These are phyloP conservation scores for Caradrina clavipalpis DNA, from an alignment of 2,888 invertebrate genomes.

Conservation along the genomic window DNA sequence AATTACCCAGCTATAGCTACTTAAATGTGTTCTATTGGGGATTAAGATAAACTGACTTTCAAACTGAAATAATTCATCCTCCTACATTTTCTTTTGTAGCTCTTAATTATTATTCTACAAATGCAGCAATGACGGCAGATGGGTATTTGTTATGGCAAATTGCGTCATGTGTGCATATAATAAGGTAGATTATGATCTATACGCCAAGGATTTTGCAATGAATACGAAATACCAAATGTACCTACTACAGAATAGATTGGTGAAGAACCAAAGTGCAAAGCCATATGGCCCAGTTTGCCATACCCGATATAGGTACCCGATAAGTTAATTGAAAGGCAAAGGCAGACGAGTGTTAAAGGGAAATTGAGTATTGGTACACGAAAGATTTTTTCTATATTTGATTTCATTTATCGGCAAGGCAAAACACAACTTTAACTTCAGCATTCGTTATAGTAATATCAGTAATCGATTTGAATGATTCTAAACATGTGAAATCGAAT, in stretches of 20 bases:
- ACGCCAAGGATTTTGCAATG: slow-evolving; percentile 15
- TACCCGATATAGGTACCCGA: not conserved
- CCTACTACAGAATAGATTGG: not conserved
- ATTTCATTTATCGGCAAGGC: slow-evolving; percentile 23
- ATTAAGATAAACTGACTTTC: not conserved
- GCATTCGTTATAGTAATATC: not conserved
- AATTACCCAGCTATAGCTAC: not conserved
- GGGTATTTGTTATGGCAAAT: slow-evolving; percentile 12
- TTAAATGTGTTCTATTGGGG: not conserved
- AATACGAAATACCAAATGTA: not conserved
- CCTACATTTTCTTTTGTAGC: not conserved
- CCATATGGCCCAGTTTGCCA: slow-evolving; percentile 10
- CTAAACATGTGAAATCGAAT: not conserved
- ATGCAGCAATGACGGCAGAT: slow-evolving; percentile 12
- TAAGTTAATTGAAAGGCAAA: not conserved
- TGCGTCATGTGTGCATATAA: slow-evolving; percentile 17
- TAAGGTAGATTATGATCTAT: slow-evolving; percentile 5
- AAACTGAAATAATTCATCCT: too few species aligned
- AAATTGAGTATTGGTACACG: slow-evolving; percentile 6
- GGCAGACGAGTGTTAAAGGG: not conserved
- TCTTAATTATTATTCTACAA: slow-evolving; percentile 25
- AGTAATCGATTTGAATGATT: slow-evolving; percentile 10
- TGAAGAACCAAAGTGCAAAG: slow-evolving; percentile 2
- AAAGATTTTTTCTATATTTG: not conserved
- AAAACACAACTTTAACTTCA: slow-evolving; percentile 8